Conservation (phyloP, 2,113 vertebrate species). For the Miniopterus natalensis region DNA sequence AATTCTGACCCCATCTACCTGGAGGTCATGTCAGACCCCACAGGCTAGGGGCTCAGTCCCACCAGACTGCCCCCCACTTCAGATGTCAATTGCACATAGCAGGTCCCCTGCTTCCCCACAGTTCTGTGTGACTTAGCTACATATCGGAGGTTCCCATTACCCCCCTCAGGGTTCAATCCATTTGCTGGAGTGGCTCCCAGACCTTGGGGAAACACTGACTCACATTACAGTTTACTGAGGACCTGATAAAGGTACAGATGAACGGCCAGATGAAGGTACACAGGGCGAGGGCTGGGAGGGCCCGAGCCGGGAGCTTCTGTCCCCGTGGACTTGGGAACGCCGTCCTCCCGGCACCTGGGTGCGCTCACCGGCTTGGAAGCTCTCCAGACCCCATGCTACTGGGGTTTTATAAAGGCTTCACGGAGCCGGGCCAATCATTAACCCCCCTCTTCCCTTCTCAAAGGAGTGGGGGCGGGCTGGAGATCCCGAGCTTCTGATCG, state of each 20-base stretch:
- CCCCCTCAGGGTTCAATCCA: neutral
- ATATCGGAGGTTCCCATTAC: neutral
- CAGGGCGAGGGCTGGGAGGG: neutral
- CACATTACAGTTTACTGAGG: accelerated
- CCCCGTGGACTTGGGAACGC: neutral
- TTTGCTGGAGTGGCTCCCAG: neutral
- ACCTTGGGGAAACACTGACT: neutral
- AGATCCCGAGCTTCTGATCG: neutral
- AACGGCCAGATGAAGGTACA: neutral
- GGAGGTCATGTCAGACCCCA: neutral
- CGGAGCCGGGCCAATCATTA: neutral
- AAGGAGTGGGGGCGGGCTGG: neutral
- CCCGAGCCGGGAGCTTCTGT: neutral
- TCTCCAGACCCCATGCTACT: neutral
- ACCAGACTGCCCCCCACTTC: neutral
- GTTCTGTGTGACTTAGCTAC: neutral
- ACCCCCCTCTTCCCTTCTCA: neutral
- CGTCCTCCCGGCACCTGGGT: neutral
- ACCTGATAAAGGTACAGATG: too few relatives aligned
- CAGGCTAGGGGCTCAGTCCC: neutral
- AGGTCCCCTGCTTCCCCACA: neutral
- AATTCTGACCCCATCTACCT: neutral
- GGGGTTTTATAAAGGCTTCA: neutral
- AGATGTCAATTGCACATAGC: neutral
- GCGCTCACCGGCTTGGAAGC: too few relatives aligned